Percentiles rank a stretch among this genome's conserved stretches.
phyloP scores from a whole-genome alignment of 2,113 vertebrate genomes.

The Antigone vipio region DNA sequence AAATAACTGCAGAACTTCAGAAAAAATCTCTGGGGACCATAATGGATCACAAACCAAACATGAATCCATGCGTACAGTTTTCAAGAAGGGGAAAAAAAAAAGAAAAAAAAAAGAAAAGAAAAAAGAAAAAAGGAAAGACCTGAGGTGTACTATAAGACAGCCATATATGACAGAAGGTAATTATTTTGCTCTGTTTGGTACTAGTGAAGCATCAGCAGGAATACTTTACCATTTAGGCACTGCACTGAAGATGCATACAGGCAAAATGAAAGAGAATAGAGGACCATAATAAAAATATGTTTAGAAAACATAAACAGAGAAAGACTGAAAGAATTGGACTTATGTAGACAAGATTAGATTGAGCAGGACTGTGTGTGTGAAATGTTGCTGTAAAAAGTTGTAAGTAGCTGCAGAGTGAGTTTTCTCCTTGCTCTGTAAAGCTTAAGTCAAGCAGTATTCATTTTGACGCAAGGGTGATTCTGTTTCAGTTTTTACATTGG shows the following conservation, averaged over 20 bases:
- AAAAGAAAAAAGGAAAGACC: not conserved
- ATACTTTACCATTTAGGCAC: not conserved
- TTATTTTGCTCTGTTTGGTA: conserved; percentile 12
- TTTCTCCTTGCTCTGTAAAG: not conserved
- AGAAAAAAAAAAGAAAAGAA: too few relatives aligned
- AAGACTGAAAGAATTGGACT: not conserved
- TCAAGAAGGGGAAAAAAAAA: not conserved
- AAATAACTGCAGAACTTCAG: not conserved
- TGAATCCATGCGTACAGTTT: not conserved
- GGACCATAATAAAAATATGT: not conserved
- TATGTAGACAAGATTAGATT: not conserved
- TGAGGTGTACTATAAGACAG: not conserved
- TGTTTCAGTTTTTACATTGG: not conserved
- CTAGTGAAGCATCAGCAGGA: not conserved
- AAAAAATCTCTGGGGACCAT: not conserved
- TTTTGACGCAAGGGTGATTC: not conserved
- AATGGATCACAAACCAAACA: not conserved
- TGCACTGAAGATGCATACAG: not conserved
- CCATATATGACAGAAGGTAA: not conserved
- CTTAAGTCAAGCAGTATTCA: not conserved
- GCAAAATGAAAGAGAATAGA: not conserved
- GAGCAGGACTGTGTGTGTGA: not conserved
- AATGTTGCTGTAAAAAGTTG: not conserved
- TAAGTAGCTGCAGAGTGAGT: not conserved
- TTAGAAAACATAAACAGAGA: not conserved